These are phyloP conservation scores for Chaetophractus vellerosus DNA, from an alignment of 2,797 vertebrate genomes.

Conservation along the genomic window DNA sequence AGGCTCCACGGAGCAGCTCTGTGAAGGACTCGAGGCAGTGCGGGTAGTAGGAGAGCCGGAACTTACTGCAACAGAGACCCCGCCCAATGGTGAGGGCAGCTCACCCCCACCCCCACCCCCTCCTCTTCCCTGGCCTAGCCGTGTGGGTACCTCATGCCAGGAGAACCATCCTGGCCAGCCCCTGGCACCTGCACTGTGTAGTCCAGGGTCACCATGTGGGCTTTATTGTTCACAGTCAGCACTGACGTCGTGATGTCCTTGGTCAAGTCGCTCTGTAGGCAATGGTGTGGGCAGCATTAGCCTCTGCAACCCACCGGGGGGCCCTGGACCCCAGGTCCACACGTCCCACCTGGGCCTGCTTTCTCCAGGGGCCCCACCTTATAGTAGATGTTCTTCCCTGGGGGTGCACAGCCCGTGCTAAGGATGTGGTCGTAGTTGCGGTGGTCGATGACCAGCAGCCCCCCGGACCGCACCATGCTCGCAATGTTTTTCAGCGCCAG, in stretches of 20 bases:
- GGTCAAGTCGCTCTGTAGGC: slow-evolving; percentile 95
- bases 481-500: slow-evolving; percentile 96
- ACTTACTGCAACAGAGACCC: slow-evolving; percentile 92
- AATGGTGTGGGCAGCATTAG: background rate
- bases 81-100: background rate
- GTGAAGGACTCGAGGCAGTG: slow-evolving; percentile 95
- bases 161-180: slow-evolving; percentile 80
- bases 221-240: slow-evolving; percentile 96
- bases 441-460: slow-evolving; percentile 97
- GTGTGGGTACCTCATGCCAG: slow-evolving; percentile 93
- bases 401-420: slow-evolving; percentile 94
- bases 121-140: background rate
- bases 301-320: background rate
- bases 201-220: slow-evolving; percentile 98
- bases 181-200: slow-evolving; percentile 95
- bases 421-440: slow-evolving; percentile 99
- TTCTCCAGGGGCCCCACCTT: slow-evolving; percentile 91
- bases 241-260: slow-evolving; percentile 98
- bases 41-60: slow-evolving; percentile 98
- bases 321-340: background rate
- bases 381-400: slow-evolving; percentile 99
- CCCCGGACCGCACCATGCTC: slow-evolving; percentile 96
- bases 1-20: slow-evolving; percentile 92
- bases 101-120: background rate
- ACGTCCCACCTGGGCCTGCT: background rate